phyloP scores from a whole-genome alignment of 2,113 vertebrate genomes.

The Arizona elegans region DNA sequence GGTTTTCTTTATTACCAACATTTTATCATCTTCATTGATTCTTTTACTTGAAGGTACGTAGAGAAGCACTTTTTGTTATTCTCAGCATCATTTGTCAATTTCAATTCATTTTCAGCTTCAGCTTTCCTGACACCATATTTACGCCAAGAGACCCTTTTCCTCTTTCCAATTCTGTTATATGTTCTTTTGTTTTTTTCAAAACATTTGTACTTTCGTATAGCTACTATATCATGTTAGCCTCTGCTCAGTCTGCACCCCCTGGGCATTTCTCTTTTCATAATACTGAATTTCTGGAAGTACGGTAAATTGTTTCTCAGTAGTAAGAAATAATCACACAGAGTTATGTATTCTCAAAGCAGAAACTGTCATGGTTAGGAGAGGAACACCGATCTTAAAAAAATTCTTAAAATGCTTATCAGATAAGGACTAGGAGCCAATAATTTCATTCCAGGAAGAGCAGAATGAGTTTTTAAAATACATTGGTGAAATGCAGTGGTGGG shows the following conservation, averaged over 20 bases:
- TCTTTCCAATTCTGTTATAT: background rate
- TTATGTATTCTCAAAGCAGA: background rate
- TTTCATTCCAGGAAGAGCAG: background rate
- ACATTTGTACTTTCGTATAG: background rate
- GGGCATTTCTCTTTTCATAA: background rate
- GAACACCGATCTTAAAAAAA: constrained; percentile 37
- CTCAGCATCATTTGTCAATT: background rate
- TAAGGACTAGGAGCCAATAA: background rate
- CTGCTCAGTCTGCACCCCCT: background rate
- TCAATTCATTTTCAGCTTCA: background rate
- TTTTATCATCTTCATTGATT: background rate
- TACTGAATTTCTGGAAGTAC: constrained; percentile 1
- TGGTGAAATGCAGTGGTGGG: background rate
- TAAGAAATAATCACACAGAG: background rate
- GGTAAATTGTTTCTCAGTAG: constrained; percentile 9
- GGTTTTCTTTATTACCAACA: background rate
- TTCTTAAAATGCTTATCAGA: constrained; percentile 23
- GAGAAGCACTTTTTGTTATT: background rate
- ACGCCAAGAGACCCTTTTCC: background rate
- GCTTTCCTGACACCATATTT: background rate
- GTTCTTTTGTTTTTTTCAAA: background rate
- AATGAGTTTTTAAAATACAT: background rate
- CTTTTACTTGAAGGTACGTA: background rate
- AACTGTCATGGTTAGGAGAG: constrained; percentile 27
- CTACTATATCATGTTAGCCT: background rate